A percentile compares a stretch with the other conserved stretches of the same genome.
Conservation (phyloP, 2,888 invertebrate genomes). For the Mesorhabditis belari region DNA sequence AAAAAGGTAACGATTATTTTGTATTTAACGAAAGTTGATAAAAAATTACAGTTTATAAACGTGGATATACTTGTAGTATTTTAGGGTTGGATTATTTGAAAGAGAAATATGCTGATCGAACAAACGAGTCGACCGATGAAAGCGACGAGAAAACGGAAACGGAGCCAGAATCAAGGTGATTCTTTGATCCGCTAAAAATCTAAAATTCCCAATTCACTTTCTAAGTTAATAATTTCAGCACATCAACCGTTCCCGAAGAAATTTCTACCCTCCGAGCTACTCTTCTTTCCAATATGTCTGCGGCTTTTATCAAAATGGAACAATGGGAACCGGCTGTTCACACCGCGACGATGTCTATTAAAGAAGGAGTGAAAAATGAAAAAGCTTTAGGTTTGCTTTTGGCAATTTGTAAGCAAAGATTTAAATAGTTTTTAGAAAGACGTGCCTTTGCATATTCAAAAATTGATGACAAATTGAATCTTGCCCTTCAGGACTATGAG, state of each 20-base stretch:
- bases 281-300: slow-evolving; percentile 30
- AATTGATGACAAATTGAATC: slow-evolving; percentile 22
- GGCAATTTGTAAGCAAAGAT: no score
- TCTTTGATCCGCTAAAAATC: neutral
- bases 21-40: no score
- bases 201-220: no score
- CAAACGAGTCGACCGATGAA: neutral
- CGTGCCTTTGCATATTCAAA: slow-evolving; percentile 24
- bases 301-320: slow-evolving; percentile 27
- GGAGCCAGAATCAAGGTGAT: neutral
- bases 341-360: slow-evolving; percentile 20
- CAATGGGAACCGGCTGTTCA: slow-evolving; percentile 27
- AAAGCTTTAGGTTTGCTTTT: slow-evolving; percentile 12
- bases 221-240: no score
- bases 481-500: slow-evolving; percentile 27
- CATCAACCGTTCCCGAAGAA: neutral
- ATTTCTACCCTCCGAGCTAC: slow-evolving; percentile 4
- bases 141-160: neutral
- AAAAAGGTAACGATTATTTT: no score
- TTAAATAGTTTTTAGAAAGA: slow-evolving; percentile 11
- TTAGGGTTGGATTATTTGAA: no score
- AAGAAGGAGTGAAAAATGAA: slow-evolving; percentile 16
- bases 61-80: no score
- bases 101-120: neutral
- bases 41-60: no score